Base-by-base conservation (phyloP, 2,113 vertebrate species). In the Balaenoptera acutorostrata region DNA sequence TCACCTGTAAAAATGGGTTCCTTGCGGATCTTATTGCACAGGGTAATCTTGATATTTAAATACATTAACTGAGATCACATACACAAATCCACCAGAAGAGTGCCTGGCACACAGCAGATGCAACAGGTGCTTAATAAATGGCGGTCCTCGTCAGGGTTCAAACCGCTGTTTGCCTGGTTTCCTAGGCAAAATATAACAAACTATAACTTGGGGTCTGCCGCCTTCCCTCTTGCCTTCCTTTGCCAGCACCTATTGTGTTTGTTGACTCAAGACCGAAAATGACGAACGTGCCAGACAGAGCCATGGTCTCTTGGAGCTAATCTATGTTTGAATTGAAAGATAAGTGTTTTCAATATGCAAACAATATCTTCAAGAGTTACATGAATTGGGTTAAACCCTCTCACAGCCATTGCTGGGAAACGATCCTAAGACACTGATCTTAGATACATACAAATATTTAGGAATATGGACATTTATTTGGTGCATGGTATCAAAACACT, bases 11-110 rank as follows among this genome's bases (percentile, higher is more conserved):
- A 74, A 59, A 1, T 59, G 64, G 59, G n/a, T 11, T 78, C 44
- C 55, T 72, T 9, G 1, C 2, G 15, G 71, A n/a, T 52, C 68
- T 33, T 29, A 63, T 5, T 39, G 39, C 29, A 33, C 36, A 55
- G 61, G 18, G 55, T 27, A 57, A 80, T 33, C 31, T 46, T 68
- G 61, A 77, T 72, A 83, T 88, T 93, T 77, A 95, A 96, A 93
- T 55, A 78, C 1, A 8, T 71, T 46, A 69, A 74, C 61, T 81
- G 85, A 92, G 46, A 84, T 72, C 14, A 52, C 31, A 66, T 55
- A 68, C 10, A 74, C 39, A 66, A 95, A 44, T 74, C 64, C 27
- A 39, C 46, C 82, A 52, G 63, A 84, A 49, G 36, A 46, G 29
- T 41, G 27, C 33, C 75, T 13, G 10, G 29, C 77, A 81, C 29